These are phyloP conservation scores for Aphelinus certus DNA, from an alignment of 1,140 invertebrate genomes.

Conservation along the genomic window DNA sequence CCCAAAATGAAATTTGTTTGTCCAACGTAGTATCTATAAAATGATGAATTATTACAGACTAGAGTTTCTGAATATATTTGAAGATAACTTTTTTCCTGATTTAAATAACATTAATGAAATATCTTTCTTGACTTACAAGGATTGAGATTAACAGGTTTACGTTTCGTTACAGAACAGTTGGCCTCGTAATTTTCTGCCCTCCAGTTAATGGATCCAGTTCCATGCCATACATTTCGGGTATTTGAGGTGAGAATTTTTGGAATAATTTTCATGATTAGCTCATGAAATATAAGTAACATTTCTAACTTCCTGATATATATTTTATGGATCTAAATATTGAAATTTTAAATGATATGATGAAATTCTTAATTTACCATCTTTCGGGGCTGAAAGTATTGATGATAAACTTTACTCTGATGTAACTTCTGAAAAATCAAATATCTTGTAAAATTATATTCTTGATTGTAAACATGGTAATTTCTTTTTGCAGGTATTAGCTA, in stretches of 20 bases:
- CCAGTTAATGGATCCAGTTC: too few species aligned
- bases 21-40: not conserved
- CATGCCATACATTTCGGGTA: too few species aligned
- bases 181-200: too few species aligned
- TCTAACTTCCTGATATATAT: not conserved
- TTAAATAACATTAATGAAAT: not conserved
- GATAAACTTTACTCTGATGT: slow-evolving; percentile 43
- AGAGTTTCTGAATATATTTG: slow-evolving; percentile 36
- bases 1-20: too few species aligned
- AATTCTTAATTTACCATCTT: slow-evolving; percentile 48
- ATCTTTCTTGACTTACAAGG: too few species aligned
- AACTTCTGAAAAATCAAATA: not conserved
- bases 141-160: too few species aligned
- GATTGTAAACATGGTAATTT: slow-evolving; percentile 4
- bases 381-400: slow-evolving; percentile 56
- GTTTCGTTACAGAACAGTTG: too few species aligned
- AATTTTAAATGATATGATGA: slow-evolving; percentile 32
- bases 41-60: slow-evolving; percentile 30
- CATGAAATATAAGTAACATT: too few species aligned
- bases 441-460: slow-evolving; percentile 9
- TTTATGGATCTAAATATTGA: slow-evolving; percentile 1
- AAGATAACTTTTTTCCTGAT: slow-evolving; percentile 29
- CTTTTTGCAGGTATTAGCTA: not conserved
- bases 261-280: too few species aligned
- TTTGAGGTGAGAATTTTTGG: too few species aligned